Evolutionary conservation across 2,888 invertebrate genomes (phyloP), one percentile per base, ranked within the genome.

Genomic region (Agrotis segetum): DNA sequence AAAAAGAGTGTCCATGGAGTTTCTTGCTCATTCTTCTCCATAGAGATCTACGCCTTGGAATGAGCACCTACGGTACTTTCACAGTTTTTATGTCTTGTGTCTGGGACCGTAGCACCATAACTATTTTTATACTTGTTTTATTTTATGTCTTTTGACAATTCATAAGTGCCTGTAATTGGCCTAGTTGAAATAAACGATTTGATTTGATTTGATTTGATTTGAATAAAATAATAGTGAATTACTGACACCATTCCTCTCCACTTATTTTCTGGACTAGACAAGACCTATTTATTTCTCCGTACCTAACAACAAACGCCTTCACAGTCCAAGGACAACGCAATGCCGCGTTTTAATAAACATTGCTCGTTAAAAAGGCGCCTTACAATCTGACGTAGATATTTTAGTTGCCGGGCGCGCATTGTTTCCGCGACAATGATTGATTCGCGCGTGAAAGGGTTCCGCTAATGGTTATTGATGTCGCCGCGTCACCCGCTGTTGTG

Each of bases 401-500:
- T 85, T 79, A 79, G 72, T 66, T 74, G 76, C 58, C 81, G 64
- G 56, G 63, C 73, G 73, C 49, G 77, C 78, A 82, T 86, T 86
- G 86, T 86, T 82, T 73, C 77, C 80, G 72, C 83, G 86, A 87
- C 87, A 86, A 87, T 83, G 87, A 87, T 85, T 83, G 82, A 87
- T 87, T 74, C 71, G 60, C 72, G 61, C 60, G 68, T 63, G 61
- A 82, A 79, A 77, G 83, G 86, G 83, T 74, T 75, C 76, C 59
- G 78, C 81, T 89, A 89, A 88, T 87, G 86, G 86, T 85, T 84
- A 80, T 86, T 83, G 85, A 81, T 85, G 85, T 77, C 69, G 68
- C 74, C 68, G 63, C 76, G 71, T 71, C 64, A 71, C 67, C 71
- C 62, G 69, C 64, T 70, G 81, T 77, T 77, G 67, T 61, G 67